phyloP scores from a whole-genome alignment of 2,113 vertebrate genomes.

The Myotis yumanensis region DNA sequence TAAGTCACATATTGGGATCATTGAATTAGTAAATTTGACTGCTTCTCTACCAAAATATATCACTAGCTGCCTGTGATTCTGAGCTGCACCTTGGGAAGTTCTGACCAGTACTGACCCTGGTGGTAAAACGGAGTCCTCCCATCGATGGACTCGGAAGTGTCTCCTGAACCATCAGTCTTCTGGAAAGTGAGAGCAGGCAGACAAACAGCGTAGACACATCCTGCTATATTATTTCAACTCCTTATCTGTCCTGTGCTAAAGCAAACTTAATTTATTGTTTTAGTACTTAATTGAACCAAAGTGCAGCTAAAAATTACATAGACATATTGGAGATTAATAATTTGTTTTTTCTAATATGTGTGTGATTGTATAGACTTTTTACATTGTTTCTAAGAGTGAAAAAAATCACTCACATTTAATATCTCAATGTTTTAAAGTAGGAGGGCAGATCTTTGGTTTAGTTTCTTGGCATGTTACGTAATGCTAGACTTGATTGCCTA shows the following conservation, averaged over 20 bases:
- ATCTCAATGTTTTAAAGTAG: conserved; percentile 13
- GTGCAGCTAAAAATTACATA: conserved; percentile 23
- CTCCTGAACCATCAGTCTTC: background rate
- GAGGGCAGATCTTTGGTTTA: background rate
- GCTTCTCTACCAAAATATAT: background rate
- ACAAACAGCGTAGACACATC: background rate
- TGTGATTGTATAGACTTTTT: background rate
- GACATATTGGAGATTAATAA: background rate
- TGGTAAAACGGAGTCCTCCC: background rate
- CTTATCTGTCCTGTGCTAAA: background rate
- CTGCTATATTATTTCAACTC: background rate
- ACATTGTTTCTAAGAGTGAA: conserved; percentile 41
- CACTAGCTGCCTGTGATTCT: background rate
- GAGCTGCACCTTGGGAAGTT: background rate
- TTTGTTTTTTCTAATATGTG: background rate
- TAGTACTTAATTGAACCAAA: background rate
- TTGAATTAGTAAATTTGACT: background rate
- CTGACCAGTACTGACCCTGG: background rate
- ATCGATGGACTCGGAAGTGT: too few relatives aligned
- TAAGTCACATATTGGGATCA: background rate
- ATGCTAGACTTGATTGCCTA: background rate
- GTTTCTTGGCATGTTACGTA: background rate
- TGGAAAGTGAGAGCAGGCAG: background rate
- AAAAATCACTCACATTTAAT: background rate
- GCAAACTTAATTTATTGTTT: conserved; percentile 34